Evolutionary conservation across 2,888 invertebrate species (phyloP).

Genomic region (Coleophora flavipennella): DNA sequence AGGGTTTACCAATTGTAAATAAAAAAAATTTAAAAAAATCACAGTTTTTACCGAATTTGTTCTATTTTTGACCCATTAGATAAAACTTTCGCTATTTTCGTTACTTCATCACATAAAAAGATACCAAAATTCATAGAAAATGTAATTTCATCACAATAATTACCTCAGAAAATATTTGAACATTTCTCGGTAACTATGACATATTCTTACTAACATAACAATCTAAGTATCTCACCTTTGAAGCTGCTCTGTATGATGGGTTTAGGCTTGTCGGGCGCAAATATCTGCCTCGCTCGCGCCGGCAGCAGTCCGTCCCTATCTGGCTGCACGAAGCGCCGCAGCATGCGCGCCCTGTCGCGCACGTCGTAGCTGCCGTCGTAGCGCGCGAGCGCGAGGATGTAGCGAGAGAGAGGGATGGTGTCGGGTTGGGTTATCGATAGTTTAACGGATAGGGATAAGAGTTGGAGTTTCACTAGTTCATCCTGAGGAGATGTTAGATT

Average conservation of each 20-base stretch:
- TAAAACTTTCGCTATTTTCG: too few species aligned
- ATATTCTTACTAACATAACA: too few species aligned
- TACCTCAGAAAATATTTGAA: too few species aligned
- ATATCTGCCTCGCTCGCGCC: conserved; percentile 84
- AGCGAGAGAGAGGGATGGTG: conserved; percentile 89
- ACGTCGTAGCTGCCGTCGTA: conserved; percentile 99
- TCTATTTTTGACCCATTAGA: too few species aligned
- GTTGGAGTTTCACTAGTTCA: conserved; percentile 95
- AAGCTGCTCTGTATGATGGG: conserved; percentile 90
- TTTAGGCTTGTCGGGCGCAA: conserved; percentile 94
- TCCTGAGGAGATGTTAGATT: conserved; percentile 79
- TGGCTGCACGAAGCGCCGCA: conserved; percentile 75
- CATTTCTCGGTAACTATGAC: too few species aligned
- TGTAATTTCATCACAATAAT: too few species aligned
- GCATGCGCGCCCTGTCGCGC: conserved; percentile 92
- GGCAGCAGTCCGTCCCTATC: conserved; percentile 56
- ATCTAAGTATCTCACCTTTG: conserved; percentile 66
- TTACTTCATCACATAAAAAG: too few species aligned
- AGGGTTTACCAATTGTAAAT: too few species aligned
- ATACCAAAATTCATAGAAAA: too few species aligned
- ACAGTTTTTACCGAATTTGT: too few species aligned
- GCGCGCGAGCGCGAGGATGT: conserved; percentile 93
- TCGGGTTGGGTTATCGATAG: conserved; percentile 90
- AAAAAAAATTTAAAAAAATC: too few species aligned
- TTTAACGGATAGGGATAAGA: conserved; percentile 95